A percentile compares a stretch with the other conserved stretches of the same genome.
phyloP scores from a whole-genome alignment of 2,797 vertebrate genomes.

The Trichosurus vulpecula region DNA sequence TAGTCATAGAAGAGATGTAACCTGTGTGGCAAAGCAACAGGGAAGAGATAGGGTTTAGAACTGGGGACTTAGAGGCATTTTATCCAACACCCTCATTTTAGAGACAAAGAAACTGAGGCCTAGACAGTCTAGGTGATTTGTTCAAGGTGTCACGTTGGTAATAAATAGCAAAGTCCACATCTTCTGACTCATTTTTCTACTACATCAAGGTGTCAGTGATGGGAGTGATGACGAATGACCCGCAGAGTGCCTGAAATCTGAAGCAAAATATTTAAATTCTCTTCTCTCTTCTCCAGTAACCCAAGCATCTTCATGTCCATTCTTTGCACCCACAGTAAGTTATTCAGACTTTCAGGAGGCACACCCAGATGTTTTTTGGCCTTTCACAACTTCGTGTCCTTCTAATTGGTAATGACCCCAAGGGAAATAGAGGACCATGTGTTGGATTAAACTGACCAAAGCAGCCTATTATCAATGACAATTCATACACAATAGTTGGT shows the following conservation, averaged over 20 bases:
- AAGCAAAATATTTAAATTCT: neutral
- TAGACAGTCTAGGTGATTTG: neutral
- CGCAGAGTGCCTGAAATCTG: neutral
- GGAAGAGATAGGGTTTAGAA: neutral
- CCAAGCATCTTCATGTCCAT: too few relatives aligned
- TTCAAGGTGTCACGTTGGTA: neutral
- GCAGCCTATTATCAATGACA: neutral
- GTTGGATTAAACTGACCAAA: neutral
- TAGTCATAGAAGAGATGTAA: constrained; percentile 7
- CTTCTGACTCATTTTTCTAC: neutral
- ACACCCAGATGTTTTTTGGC: neutral
- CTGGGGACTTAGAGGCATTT: neutral
- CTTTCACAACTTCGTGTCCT: neutral
- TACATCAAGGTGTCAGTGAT: neutral
- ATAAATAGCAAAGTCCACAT: neutral
- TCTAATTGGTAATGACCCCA: neutral
- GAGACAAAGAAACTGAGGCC: neutral
- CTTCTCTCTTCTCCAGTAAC: neutral
- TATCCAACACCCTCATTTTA: neutral
- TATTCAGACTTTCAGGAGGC: neutral
- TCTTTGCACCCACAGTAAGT: neutral
- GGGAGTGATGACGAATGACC: neutral
- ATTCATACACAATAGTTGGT: neutral
- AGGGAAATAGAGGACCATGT: neutral
- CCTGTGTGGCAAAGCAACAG: neutral